Evolutionary conservation across 2,888 invertebrate genomes (phyloP).

Genomic region (Serrognathus titanus): DNA sequence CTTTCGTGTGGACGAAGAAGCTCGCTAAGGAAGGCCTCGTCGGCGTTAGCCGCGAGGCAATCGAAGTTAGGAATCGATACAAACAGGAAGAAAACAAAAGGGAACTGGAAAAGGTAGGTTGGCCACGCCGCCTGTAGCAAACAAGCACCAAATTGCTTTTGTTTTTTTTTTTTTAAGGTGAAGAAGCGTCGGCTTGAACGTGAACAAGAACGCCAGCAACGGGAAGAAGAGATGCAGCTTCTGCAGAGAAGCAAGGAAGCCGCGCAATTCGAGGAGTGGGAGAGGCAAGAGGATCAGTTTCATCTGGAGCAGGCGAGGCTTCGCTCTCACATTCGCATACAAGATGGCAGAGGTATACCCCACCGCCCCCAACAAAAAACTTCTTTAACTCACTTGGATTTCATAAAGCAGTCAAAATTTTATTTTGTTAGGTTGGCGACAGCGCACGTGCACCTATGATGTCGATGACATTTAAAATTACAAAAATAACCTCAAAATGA

Average conservation of each 20-base stretch:
- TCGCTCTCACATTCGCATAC: constrained; percentile 91
- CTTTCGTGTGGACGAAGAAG: constrained; percentile 97
- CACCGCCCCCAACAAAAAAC: neutral
- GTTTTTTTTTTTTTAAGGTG: constrained; percentile 51
- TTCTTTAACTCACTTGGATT: no score
- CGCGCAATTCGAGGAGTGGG: constrained; percentile 90
- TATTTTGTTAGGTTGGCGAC: no score
- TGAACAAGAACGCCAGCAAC: constrained; percentile 78
- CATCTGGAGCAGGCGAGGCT: constrained; percentile 94
- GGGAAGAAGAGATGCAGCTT: constrained; percentile 79
- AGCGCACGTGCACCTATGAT: no score
- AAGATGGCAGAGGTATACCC: constrained; percentile 75
- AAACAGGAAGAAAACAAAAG: constrained; percentile 89
- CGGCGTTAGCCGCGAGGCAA: constrained; percentile 70
- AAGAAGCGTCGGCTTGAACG: constrained; percentile 87
- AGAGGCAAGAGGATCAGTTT: constrained; percentile 95
- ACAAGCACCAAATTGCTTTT: neutral
- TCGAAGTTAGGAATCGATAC: constrained; percentile 77
- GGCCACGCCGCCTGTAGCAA: neutral
- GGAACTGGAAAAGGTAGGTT: constrained; percentile 80
- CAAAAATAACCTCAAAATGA: no score
- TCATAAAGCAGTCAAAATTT: no score
- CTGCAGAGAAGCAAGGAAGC: constrained; percentile 87
- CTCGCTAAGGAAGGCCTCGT: constrained; percentile 88
- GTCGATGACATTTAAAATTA: no score